phyloP scores from a whole-genome alignment of 2,113 vertebrate genomes.

The Prolemur simus region DNA sequence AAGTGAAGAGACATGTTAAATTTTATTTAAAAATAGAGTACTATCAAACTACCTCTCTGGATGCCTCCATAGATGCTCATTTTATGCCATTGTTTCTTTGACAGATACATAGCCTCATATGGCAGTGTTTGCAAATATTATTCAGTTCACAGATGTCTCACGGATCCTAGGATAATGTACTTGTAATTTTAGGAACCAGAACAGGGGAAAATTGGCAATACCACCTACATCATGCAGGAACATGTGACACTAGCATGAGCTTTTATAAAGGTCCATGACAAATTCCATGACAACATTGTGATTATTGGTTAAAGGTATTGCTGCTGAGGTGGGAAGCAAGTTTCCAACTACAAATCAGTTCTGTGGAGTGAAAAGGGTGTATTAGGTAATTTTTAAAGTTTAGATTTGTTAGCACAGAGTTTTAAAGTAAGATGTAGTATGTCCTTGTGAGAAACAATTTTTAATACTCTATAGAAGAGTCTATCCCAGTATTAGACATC shows the following conservation, averaged over 20 bases:
- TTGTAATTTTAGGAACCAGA: neutral
- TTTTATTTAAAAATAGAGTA: neutral
- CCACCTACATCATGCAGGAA: neutral
- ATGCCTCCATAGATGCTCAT: neutral
- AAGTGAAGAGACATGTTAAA: neutral
- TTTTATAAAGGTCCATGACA: neutral
- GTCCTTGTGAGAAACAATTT: neutral
- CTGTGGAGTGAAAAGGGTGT: rapidly evolving
- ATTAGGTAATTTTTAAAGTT: neutral
- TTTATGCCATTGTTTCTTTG: neutral
- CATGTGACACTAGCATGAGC: neutral
- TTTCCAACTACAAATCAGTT: neutral
- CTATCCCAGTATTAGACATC: neutral
- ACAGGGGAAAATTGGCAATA: neutral
- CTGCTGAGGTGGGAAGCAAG: neutral
- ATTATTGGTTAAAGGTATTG: neutral
- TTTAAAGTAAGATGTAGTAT: neutral
- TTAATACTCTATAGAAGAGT: neutral
- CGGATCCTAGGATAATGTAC: neutral
- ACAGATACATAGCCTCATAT: neutral
- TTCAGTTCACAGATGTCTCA: neutral
- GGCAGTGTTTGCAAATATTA: neutral
- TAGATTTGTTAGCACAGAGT: neutral
- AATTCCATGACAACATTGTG: neutral
- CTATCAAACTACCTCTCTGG: neutral